Conservation (phyloP, 92 coral and sea anemone genomes). For the Virgularia gustaviana region DNA sequence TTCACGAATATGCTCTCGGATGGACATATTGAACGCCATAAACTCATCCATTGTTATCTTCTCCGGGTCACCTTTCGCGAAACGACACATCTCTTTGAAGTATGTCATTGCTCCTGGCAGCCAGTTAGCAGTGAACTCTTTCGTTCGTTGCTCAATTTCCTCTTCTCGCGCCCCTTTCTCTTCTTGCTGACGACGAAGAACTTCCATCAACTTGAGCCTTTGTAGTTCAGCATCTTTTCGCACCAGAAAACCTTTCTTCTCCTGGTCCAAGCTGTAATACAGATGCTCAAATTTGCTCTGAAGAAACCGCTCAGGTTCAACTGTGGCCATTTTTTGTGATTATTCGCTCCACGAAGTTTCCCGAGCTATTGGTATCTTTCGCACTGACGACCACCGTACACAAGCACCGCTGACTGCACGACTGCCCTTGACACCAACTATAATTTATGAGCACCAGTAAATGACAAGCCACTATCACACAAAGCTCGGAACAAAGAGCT, state of each 20-base stretch:
- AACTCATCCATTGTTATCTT: constrained; percentile 3
- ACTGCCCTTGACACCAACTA: too few species aligned
- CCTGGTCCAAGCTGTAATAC: constrained; percentile 11
- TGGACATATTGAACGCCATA: constrained; percentile 29
- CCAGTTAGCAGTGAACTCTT: constrained; percentile 23
- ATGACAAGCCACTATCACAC: too few species aligned
- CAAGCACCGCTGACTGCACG: too few species aligned
- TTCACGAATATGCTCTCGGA: constrained; percentile 9
- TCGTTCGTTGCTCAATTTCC: constrained; percentile 10
- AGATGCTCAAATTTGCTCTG: constrained; percentile 22
- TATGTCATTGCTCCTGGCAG: constrained; percentile 28
- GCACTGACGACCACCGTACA: too few species aligned
- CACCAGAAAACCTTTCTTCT: constrained; percentile 4
- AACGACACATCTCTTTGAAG: constrained; percentile 11
- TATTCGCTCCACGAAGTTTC: too few species aligned
- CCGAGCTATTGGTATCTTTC: too few species aligned
- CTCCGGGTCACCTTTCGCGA: constrained; percentile 8
- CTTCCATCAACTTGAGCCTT: neutral
- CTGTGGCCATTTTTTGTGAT: too few species aligned
- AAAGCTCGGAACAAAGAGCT: too few species aligned
- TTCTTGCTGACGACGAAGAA: constrained; percentile 3
- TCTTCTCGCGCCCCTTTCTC: neutral
- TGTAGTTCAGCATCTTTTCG: constrained; percentile 18
- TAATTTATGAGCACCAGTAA: too few species aligned
- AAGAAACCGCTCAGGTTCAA: neutral